phyloP scores from a whole-genome alignment of 2,888 invertebrate genomes.

The Ormia ochracea region DNA sequence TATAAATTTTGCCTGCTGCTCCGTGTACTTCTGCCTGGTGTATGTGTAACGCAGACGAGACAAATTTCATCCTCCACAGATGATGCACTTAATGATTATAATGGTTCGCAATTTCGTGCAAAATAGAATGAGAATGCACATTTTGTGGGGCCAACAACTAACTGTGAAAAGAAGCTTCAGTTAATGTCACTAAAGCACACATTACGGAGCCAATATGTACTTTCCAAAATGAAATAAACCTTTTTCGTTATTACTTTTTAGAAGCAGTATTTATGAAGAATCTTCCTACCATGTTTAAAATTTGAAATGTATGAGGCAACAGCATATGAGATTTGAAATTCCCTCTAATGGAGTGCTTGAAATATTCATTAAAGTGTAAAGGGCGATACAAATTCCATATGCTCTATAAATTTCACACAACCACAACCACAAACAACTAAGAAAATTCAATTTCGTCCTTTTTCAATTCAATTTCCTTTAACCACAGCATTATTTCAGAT shows the following conservation, averaged over 20 bases:
- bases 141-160: slow-evolving; percentile 7
- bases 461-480: neutral
- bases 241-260: neutral
- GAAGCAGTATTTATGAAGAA: neutral
- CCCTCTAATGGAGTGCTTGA: slow-evolving; percentile 66
- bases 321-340: slow-evolving; percentile 63
- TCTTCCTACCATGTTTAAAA: neutral
- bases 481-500: neutral
- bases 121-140: neutral
- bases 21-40: neutral
- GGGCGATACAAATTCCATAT: slow-evolving; percentile 13
- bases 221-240: neutral
- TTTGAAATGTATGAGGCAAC: slow-evolving; percentile 53
- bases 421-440: neutral
- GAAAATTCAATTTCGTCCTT: neutral
- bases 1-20: neutral
- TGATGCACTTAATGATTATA: slow-evolving; percentile 61
- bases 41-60: neutral
- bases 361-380: slow-evolving; percentile 65
- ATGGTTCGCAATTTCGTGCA: slow-evolving; percentile 31
- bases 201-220: neutral
- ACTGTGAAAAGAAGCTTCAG: slow-evolving; percentile 11
- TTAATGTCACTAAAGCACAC: neutral
- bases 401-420: neutral
- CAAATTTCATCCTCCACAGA: slow-evolving; percentile 37